Evolutionary conservation across 2,797 vertebrate species (phyloP).

Genomic region (Rhincodon typus): DNA sequence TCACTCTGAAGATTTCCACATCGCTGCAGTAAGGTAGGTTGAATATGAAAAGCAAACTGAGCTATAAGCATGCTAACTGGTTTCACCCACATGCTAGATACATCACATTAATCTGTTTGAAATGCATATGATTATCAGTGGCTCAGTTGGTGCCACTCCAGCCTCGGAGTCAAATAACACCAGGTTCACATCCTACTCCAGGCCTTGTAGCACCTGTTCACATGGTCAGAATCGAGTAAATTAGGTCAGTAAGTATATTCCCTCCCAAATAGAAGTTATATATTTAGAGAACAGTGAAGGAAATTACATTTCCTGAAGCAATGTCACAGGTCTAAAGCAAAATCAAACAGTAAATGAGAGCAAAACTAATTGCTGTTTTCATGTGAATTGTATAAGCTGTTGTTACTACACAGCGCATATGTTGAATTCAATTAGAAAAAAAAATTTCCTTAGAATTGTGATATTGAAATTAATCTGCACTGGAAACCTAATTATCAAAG

Average conservation of each 20-base stretch:
- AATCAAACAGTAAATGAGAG: constrained; percentile 25
- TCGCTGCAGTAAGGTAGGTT: background rate
- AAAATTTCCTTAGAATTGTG: constrained; percentile 45
- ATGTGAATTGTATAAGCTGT: too few relatives aligned
- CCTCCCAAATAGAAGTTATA: background rate
- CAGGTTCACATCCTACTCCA: background rate
- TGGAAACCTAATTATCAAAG: constrained; percentile 60
- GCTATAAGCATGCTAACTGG: background rate
- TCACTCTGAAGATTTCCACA: background rate
- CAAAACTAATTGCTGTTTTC: constrained; percentile 30
- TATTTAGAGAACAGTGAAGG: background rate
- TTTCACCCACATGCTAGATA: background rate
- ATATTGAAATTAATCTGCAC: constrained; percentile 55
- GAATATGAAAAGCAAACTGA: background rate
- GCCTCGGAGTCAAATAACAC: background rate
- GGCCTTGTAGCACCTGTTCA: background rate
- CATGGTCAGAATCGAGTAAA: background rate
- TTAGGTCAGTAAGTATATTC: background rate
- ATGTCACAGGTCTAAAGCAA: background rate
- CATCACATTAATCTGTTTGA: background rate
- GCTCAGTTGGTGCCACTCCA: background rate
- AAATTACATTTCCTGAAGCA: constrained; percentile 16
- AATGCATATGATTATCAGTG: background rate
- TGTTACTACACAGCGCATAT: constrained; percentile 51
- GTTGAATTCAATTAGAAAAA: constrained; percentile 60